phyloP scores from a whole-genome alignment of 2,888 invertebrate species.

The Pseudanteris insignis region DNA sequence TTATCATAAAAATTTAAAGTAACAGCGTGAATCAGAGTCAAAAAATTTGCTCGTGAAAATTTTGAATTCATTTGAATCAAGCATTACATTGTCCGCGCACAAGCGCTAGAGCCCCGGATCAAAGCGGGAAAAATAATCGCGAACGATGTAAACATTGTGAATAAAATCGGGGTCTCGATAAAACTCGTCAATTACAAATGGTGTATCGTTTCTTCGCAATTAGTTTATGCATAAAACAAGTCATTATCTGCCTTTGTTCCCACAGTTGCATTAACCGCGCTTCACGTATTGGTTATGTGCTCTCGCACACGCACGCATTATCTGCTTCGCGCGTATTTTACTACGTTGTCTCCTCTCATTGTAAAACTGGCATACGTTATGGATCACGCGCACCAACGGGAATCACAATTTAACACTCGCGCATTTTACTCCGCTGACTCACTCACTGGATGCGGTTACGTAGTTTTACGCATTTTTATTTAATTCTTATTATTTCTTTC shows the following conservation, averaged over 20 bases:
- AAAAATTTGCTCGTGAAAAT: too few relatives aligned
- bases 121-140: not conserved
- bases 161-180: slow-evolving; percentile 26
- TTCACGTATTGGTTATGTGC: too few relatives aligned
- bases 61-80: too few relatives aligned
- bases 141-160: slow-evolving; percentile 10
- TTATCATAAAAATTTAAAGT: too few relatives aligned
- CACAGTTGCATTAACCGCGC: slow-evolving; percentile 31
- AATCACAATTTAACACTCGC: slow-evolving; percentile 44
- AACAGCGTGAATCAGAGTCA: too few relatives aligned
- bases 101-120: not conserved
- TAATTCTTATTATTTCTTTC: slow-evolving; percentile 7
- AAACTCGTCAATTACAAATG: slow-evolving; percentile 48
- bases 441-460: slow-evolving; percentile 45
- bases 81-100: too few relatives aligned
- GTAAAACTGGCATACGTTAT: slow-evolving; percentile 47
- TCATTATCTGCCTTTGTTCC: slow-evolving; percentile 58
- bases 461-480: slow-evolving; percentile 33
- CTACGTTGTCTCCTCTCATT: slow-evolving; percentile 45
- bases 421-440: slow-evolving; percentile 44
- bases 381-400: slow-evolving; percentile 48
- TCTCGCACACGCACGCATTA: slow-evolving; percentile 36
- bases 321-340: slow-evolving; percentile 39
- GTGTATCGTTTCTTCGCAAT: slow-evolving; percentile 57
- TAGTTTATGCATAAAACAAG: slow-evolving; percentile 55